Conservation (phyloP, 1,140 invertebrate species). For the Heliothis virescens region DNA sequence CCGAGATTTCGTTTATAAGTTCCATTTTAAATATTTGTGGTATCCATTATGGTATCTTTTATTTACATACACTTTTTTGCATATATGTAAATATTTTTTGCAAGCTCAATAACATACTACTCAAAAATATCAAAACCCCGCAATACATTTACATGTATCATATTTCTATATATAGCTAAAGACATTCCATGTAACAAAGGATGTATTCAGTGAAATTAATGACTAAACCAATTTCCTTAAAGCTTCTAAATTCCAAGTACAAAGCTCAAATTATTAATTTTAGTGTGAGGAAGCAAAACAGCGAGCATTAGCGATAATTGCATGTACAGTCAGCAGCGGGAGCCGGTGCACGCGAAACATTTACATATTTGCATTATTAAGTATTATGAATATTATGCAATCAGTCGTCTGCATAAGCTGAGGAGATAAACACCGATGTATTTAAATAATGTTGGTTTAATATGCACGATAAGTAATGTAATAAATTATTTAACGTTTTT, state of each 20-base stretch:
- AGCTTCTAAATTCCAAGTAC: neutral
- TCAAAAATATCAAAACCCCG: too few species aligned
- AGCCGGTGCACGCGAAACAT: neutral
- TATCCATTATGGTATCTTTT: neutral
- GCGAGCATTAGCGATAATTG: neutral
- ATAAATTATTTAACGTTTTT: too few species aligned
- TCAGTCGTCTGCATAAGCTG: too few species aligned
- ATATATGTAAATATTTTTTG: too few species aligned
- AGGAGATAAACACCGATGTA: too few species aligned
- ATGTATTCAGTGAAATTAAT: neutral
- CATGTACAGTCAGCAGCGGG: neutral
- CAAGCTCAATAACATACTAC: too few species aligned
- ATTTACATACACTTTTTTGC: too few species aligned
- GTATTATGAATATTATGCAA: too few species aligned
- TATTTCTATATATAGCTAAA: neutral
- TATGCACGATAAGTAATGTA: too few species aligned
- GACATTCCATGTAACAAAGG: neutral
- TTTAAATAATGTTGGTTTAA: too few species aligned
- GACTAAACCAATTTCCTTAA: neutral
- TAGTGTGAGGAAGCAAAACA: neutral
- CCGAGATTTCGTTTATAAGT: neutral
- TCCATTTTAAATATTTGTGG: neutral
- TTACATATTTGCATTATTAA: neutral
- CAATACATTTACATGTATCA: too few species aligned
- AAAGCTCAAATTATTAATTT: constrained; percentile 4